Evolutionary conservation across 2,113 vertebrate genomes (phyloP), one percentile per base, ranked within the genome.

Genomic region (Seriola rivoliana): DNA sequence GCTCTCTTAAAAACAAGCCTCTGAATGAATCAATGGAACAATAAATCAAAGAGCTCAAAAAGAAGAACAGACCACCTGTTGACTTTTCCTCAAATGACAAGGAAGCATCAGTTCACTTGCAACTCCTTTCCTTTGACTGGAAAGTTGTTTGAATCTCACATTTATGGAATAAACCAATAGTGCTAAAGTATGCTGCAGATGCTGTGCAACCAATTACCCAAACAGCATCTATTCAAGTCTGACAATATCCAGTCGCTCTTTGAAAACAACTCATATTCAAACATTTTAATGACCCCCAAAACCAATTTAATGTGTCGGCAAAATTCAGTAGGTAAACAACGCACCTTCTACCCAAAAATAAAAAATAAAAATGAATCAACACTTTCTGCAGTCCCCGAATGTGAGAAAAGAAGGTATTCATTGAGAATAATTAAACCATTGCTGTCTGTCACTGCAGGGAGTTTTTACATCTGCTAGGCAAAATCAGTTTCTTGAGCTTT

Each of bases 361-460:
- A 23, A 7, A 55, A 2, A 29, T 23, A 29, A 29, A 29, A 29
- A 12, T 48, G 25, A 64, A 65, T 40, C 14, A 73, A 60, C 25
- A 63, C 10, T 77, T 71, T 38, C 40, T 68, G 12, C 76, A 71
- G 44, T 16, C 62, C 58, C 23, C 58, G 88, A 77, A 85, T 83
- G 68, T 83, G 75, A 75, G 60, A 69, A 67, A 73, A 75, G 38
- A 88, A 82, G 17, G 42, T n/a, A 63, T 90, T 92, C 84, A 82
- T 78, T 44, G 81, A 68, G 58, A 88, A 85, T 85, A 89, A 91
- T 91, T 89, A 90, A 84, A 88, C 73, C 1, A 46, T 76, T 34
- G 23, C 75, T 78, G 71, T 80, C 78, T 82, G 68, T 80, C 83
- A 73, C 66, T 78, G 78, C 57, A 44, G 80, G 80, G 75, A 78